phyloP scores from a whole-genome alignment of 2,888 invertebrate species.

The Hirtodrosophila alboralis region DNA sequence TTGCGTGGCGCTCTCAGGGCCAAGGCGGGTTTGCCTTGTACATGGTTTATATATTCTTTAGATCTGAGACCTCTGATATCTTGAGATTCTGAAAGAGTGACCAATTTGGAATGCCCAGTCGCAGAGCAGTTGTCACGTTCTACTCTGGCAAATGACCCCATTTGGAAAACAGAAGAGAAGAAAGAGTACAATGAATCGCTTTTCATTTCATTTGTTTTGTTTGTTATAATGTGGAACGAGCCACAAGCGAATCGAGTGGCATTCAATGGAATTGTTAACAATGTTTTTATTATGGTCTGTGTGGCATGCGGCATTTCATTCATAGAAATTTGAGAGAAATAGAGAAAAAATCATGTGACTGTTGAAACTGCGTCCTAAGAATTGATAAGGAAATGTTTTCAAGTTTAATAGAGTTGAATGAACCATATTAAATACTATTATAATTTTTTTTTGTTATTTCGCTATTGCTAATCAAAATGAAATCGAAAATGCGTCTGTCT shows the following conservation, averaged over 20 bases:
- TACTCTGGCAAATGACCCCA: conserved; percentile 70
- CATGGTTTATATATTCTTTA: conserved; percentile 16
- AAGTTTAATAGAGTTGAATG: conserved; percentile 58
- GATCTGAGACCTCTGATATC: not conserved
- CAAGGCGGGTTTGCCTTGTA: conserved; percentile 20
- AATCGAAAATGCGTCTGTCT: conserved; percentile 44
- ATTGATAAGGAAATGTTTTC: conserved; percentile 56
- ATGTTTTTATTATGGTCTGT: conserved; percentile 28
- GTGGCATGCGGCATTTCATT: conserved; percentile 70
- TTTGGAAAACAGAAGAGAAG: no score
- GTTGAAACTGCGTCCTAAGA: conserved; percentile 24
- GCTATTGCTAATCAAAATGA: conserved; percentile 41
- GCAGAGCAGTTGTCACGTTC: conserved; percentile 69
- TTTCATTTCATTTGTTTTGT: conserved; percentile 17
- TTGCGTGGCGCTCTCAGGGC: conserved; percentile 44
- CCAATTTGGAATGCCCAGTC: conserved; percentile 54
- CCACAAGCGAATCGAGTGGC: conserved; percentile 56
- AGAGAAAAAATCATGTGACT: conserved; percentile 37
- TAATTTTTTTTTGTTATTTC: conserved; percentile 19
- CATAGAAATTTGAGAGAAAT: conserved; percentile 55
- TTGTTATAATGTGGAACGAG: conserved; percentile 40
- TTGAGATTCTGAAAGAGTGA: conserved; percentile 19
- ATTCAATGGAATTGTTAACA: conserved; percentile 57
- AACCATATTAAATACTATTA: conserved; percentile 38
- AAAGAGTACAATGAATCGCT: conserved; percentile 20